Base-by-base conservation (phyloP, 2,113 vertebrate genomes). In the Amphiprion percula region DNA sequence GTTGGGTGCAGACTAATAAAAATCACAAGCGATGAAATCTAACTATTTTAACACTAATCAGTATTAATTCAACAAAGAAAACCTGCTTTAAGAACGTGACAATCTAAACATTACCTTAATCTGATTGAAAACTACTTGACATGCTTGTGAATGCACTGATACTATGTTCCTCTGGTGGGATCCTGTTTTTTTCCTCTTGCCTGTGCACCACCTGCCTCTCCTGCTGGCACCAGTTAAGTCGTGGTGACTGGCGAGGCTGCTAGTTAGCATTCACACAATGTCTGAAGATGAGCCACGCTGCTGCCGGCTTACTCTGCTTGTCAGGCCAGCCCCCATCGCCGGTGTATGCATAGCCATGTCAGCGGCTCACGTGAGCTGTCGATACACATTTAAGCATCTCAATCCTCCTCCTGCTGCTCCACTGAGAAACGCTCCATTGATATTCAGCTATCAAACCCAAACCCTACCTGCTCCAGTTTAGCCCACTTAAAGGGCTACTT, bases 181-280 rank as follows among this genome's bases (percentile, higher is more conserved):
- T 77, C 79, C 2, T 11, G 33, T 28, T 58, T 37, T 21, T 56
- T 58, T 9, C 49, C 60, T 12, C 15, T 56, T 3, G 64, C 66
- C 78, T 41, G 69, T 69, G 59, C 52, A 74, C 88, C 91, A 91
- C 87, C 93, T 91, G 89, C 83, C 85, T 87, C 58, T 77, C 74
- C 70, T 76, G 78, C 75, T 90, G 82, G 74, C 84, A 65, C 68
- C 46, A 21, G 79, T 90, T 85, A 68, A 80, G 67, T 87, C 55
- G 7, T 24, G 65, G 77, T 67, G 77, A 88, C 79, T 79, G 85
- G 79, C 84, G 63, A 75, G 75, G 69, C 0, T 14, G n/a, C 12
- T 81, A 19, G 76, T 88, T 90, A 89, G 80, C 87, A 87, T 90
- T 89, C 86, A 70, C 83, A 41, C 59, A 55, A 56, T 44, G 66